These are phyloP conservation scores for Neomorphus geoffroyi DNA, from an alignment of 2,797 vertebrate species.

Conservation along the genomic window DNA sequence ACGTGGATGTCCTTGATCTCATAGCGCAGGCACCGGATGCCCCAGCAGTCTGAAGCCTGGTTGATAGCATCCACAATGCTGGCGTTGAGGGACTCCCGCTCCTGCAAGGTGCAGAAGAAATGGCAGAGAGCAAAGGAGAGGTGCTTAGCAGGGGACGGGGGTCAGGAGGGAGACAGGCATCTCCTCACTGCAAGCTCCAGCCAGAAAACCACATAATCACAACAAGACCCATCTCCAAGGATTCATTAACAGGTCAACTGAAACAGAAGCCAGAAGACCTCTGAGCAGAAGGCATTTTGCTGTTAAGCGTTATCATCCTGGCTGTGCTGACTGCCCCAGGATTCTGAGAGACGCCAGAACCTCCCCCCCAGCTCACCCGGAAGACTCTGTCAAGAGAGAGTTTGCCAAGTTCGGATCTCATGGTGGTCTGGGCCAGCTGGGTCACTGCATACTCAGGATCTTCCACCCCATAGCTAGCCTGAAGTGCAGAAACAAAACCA, in stretches of 20 bases:
- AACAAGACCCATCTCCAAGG: neutral
- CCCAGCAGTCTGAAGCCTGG: slow-evolving; percentile 92
- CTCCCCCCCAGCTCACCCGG: slow-evolving; percentile 79
- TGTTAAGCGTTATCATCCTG: neutral
- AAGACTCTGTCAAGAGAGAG: slow-evolving; percentile 97
- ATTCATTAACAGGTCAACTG: neutral
- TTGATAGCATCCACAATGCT: slow-evolving; percentile 96
- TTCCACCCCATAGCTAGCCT: slow-evolving; percentile 98
- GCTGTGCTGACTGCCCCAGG: rapidly evolving
- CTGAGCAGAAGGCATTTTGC: neutral
- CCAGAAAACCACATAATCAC: neutral
- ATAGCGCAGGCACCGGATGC: slow-evolving; percentile 94
- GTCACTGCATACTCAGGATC: slow-evolving; percentile 97
- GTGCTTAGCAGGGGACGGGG: rapidly evolving
- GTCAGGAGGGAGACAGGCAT: neutral
- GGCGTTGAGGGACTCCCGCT: slow-evolving; percentile 91
- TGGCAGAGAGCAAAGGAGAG: neutral
- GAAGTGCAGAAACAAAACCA: neutral
- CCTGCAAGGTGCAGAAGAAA: slow-evolving; percentile 73
- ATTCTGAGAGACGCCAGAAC: neutral
- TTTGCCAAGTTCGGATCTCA: slow-evolving; percentile 97
- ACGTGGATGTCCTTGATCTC: slow-evolving; percentile 98
- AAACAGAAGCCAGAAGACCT: neutral
- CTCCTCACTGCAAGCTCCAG: rapidly evolving
- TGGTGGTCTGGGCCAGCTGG: slow-evolving; percentile 96